These are phyloP conservation scores for Crotalus helleri DNA, from an alignment of 2,113 vertebrate genomes.

Conservation along the genomic window DNA sequence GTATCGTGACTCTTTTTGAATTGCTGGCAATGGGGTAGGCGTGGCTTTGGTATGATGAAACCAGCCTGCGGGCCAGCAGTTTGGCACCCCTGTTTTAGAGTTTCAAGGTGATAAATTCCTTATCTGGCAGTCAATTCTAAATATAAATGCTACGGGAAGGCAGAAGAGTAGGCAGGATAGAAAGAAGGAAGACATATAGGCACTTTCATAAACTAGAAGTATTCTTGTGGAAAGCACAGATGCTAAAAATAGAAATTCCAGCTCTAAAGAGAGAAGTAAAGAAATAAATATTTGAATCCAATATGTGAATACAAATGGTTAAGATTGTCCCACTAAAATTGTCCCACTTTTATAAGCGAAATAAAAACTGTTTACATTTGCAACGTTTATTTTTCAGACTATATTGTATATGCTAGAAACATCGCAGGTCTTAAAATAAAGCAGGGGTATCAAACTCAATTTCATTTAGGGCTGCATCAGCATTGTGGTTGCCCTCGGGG, in stretches of 20 bases:
- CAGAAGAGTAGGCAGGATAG: not conserved
- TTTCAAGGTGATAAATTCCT: slow-evolving; percentile 54
- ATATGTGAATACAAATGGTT: slow-evolving; percentile 26
- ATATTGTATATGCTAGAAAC: not conserved
- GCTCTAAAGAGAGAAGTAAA: slow-evolving; percentile 34
- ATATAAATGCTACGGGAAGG: slow-evolving; percentile 48
- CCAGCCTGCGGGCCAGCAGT: too few species aligned
- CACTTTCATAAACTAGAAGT: slow-evolving; percentile 59
- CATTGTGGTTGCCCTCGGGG: too few species aligned
- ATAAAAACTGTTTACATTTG: slow-evolving; percentile 37
- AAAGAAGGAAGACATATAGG: slow-evolving; percentile 55
- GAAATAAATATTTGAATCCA: slow-evolving; percentile 41
- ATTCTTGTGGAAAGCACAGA: slow-evolving; percentile 39
- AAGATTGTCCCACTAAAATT: slow-evolving; percentile 15
- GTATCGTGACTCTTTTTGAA: too few species aligned
- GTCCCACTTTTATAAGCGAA: not conserved
- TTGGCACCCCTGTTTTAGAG: slow-evolving; percentile 5
- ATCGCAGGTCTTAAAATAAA: slow-evolving; percentile 7
- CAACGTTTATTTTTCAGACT: slow-evolving; percentile 21
- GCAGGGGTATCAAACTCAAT: too few species aligned
- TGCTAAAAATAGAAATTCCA: slow-evolving; percentile 55
- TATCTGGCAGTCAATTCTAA: slow-evolving; percentile 50
- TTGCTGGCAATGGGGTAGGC: too few species aligned
- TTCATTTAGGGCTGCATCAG: too few species aligned
- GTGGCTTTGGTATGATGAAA: too few species aligned